Percentiles rank a stretch among this genome's conserved stretches.
phyloP scores from a whole-genome alignment of 1,140 invertebrate genomes.

The Zaprionus gabonicus region DNA sequence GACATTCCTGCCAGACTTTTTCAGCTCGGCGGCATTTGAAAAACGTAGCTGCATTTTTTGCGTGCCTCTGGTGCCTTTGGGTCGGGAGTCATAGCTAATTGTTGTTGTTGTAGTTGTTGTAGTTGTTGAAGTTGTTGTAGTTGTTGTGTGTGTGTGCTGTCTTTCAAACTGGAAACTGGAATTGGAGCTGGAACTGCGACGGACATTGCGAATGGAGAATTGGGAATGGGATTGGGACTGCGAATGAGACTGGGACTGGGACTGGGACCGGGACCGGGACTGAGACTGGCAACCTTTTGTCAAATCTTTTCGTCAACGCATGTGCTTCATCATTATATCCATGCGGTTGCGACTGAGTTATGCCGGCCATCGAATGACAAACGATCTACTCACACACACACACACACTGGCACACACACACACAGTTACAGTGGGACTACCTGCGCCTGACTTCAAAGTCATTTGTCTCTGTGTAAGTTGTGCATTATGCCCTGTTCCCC shows the following conservation, averaged over 20 bases:
- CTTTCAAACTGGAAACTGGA: slow-evolving; percentile 14
- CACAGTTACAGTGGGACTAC: slow-evolving; percentile 19
- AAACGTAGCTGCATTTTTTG: slow-evolving; percentile 79
- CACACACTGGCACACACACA: slow-evolving; percentile 10
- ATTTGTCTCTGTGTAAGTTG: slow-evolving; percentile 42
- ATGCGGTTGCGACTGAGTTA: slow-evolving; percentile 29
- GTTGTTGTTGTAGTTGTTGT: slow-evolving; percentile 54
- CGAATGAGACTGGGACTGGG: neutral
- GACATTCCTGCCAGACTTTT: slow-evolving; percentile 52
- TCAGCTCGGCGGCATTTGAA: slow-evolving; percentile 66
- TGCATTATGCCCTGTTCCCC: slow-evolving; percentile 31
- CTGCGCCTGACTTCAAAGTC: slow-evolving; percentile 65
- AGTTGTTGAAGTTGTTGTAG: neutral
- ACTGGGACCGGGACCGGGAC: neutral
- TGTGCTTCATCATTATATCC: slow-evolving; percentile 47
- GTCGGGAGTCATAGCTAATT: slow-evolving; percentile 62
- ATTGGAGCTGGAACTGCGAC: neutral
- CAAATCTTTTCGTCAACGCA: slow-evolving; percentile 51
- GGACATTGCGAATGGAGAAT: neutral
- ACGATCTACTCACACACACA: slow-evolving; percentile 25
- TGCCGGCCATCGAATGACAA: slow-evolving; percentile 49
- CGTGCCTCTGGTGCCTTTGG: slow-evolving; percentile 54
- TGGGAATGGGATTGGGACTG: neutral
- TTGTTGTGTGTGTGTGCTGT: neutral
- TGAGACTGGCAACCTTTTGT: slow-evolving; percentile 41